These are phyloP conservation scores for Globia sparganii DNA, from an alignment of 2,888 invertebrate species.

Conservation along the genomic window DNA sequence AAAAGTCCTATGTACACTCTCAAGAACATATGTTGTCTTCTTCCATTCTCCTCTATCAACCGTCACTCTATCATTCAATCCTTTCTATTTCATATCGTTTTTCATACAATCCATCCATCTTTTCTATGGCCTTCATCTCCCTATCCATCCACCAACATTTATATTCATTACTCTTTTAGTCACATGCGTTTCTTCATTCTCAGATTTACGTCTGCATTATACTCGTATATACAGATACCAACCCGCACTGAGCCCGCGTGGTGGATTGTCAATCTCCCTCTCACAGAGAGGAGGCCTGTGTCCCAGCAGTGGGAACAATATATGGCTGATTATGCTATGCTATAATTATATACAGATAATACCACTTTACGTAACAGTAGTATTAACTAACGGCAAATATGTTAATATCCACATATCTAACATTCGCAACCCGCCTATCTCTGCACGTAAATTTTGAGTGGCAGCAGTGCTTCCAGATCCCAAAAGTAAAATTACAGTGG, in stretches of 20 bases:
- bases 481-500: too few species aligned
- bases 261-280: not conserved
- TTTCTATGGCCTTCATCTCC: not conserved
- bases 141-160: not conserved
- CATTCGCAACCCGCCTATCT: conserved; percentile 23
- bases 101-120: not conserved
- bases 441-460: conserved; percentile 28
- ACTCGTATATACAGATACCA: not conserved
- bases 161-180: not conserved
- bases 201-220: not conserved
- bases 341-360: not conserved
- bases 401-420: conserved; percentile 17
- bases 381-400: conserved; percentile 17
- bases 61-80: not conserved
- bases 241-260: not conserved
- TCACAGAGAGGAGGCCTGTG: not conserved
- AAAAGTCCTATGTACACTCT: not conserved
- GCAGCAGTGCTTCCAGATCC: too few species aligned
- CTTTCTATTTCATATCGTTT: not conserved
- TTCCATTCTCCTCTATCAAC: not conserved
- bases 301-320: not conserved
- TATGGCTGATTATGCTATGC: not conserved
- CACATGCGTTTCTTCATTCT: not conserved
- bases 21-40: not conserved
- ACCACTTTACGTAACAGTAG: not conserved